Evolutionary conservation across 2,113 vertebrate genomes (phyloP), one percentile per base, ranked within the genome.

Genomic region (Orcinus orca): DNA sequence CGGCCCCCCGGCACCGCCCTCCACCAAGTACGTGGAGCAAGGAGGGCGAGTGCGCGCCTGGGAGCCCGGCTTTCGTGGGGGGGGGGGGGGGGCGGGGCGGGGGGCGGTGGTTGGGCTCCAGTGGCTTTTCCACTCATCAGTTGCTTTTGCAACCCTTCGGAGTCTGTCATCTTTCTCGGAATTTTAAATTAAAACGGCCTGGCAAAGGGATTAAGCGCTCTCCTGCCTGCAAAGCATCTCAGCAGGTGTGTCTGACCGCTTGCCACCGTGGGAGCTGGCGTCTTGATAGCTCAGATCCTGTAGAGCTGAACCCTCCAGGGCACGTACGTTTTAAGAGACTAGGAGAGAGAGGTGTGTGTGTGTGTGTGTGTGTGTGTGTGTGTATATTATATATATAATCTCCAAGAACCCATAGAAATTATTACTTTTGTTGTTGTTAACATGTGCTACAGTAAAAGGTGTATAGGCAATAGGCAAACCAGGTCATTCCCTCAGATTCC

Each of bases 101-200:
- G 50, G 50, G 50, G 4, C 0, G 50, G 50, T 53, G 50, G 50
- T 50, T 15, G 15, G 53, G 53, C 53, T 53, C 96, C 88, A 91
- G 93, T 95, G 94, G 85, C 67, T 97, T 98, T 98, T 97, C 94
- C 96, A 80, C 82, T 92, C 85, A 92, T 89, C 97, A 70, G 73
- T 97, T 87, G 95, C 77, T 95, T 97, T 71, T 90, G 31, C 92
- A 91, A 94, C 86, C 95, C 73, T 85, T 79, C 81, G 58, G 87
- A 95, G 85, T 55, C 94, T 93, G 67, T 91, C 96, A 91, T 97
- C 93, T 97, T 97, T 96, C 94, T 96, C 93, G 96, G 88, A 12
- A 47, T 88, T 95, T n/a, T n/a, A n/a, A n/a, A 97, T 92, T 97
- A 93, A 97, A 98, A 97, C 33, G 68, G 83, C 58, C 89, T 62